Evolutionary conservation across 2,113 vertebrate species (phyloP), one percentile per base, ranked within the genome.

Genomic region (Chloebia gouldiae): DNA sequence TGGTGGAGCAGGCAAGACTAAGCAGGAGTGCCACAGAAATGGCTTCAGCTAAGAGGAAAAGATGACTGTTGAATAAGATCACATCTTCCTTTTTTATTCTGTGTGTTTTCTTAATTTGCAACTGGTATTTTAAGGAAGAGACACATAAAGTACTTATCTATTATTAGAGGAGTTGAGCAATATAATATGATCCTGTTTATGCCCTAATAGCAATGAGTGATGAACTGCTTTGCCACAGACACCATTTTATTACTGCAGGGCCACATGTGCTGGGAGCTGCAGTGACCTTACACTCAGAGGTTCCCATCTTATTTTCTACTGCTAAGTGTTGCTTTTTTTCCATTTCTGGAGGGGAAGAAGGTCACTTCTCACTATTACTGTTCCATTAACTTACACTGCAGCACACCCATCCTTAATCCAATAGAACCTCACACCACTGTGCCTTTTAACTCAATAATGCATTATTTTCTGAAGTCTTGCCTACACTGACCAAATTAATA

Each of bases 331-430:
- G 95, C 91, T 95, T 95, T 97, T 95, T 92, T 95, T 42, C 93
- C 83, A 96, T 97, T 96, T 96, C 95, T 96, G 72, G 37, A 95
- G 95, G 95, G 95, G 95, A 96, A 83, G 88, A 94, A 94, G 96
- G 95, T 96, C 95, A 96, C 86, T 95, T 88, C 95, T 95, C 93
- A 95, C 92, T 93, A 92, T 96, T 97, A 93, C 93, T 92, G 95
- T 96, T 96, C 95, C 93, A 94, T 96, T 96, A 96, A 96, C 95
- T 97, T 76, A 64, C 95, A 93, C 82, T 92, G 66, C 88, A 86
- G 90, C 90, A 81, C n/a, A 83, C 69, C 81, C 88, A 81, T 94
- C 64, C 90, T 65, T 96, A 96, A 96, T 96, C 93, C 92, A 96
- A 81, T 60, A 86, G 88, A 86, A 71, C 66, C 82, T 90, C 79